Conservation (phyloP, 2,113 vertebrate genomes). For the Microcebus murinus region DNA sequence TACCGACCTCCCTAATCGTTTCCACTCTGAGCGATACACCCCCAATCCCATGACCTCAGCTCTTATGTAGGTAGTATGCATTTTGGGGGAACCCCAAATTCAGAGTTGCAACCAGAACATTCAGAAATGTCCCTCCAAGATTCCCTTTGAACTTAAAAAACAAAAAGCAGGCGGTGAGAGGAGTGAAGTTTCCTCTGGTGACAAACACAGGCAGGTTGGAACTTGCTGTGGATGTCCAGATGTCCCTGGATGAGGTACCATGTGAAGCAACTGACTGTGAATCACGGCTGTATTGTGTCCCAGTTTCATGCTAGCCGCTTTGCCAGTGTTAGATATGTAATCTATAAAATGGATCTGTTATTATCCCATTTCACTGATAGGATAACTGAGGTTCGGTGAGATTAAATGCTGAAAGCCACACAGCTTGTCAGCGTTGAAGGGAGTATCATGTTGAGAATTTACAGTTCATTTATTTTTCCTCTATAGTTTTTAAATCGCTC, state of each 20-base stretch:
- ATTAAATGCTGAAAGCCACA: not conserved
- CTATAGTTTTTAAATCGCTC: no score
- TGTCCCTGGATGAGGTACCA: not conserved
- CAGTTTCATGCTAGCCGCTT: not conserved
- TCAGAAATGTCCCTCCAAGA: not conserved
- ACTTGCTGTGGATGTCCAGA: no score
- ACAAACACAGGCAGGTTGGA: no score
- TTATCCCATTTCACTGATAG: not conserved
- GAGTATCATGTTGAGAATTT: no score
- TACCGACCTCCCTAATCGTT: not conserved
- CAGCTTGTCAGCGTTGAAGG: accelerated
- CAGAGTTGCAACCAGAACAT: not conserved
- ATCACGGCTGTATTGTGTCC: not conserved
- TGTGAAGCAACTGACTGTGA: not conserved
- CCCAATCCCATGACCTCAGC: accelerated
- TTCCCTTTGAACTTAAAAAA: not conserved
- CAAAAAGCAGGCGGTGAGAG: not conserved
- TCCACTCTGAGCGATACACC: not conserved
- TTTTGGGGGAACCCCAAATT: not conserved
- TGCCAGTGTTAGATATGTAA: not conserved
- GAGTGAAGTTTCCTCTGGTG: not conserved
- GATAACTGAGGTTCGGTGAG: not conserved
- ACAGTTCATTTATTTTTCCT: no score
- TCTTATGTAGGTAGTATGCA: no score
- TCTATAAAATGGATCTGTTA: not conserved